Evolutionary conservation across 2,797 vertebrate genomes (phyloP), one percentile per base, ranked within the genome.

Genomic region (Phrynocephalus forsythii): DNA sequence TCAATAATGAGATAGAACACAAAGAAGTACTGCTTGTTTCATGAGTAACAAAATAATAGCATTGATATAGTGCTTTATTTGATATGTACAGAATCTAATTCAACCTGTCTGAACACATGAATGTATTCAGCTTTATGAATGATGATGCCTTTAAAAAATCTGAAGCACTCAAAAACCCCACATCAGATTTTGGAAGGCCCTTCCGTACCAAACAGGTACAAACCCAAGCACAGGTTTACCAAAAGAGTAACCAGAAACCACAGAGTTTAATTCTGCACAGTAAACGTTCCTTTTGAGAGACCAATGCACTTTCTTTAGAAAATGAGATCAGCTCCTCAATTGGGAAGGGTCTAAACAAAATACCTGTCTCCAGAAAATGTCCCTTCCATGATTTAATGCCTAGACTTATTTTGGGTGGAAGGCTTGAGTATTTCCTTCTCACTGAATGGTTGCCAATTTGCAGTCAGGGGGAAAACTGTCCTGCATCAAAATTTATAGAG

Each of bases 401-500:
- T 26, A 77, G 33, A 44, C 6, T 56, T 68, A 56, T 81, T 68
- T 48, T 10, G 18, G 67, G 26, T n/a, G 52, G 52, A 28, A 33
- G 50, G 30, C 6, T 22, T 63, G 20, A 50, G 28, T 16, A n/a
- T 16, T 82, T 38, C 9, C 13, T 16, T 33, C 24, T 88, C 30
- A 69, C 8, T 81, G n/a, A 81, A 85, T 38, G 10, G 60, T 66
- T 85, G 60, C 79, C 60, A 68, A 77, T 76, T 26, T 82, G 79
- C 66, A 50, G 11, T 33, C 13, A 7, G 18, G 16, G n/a, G 52
- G 28, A 60, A 66, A 68, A 71, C 20, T 20, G 24, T 66, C 71
- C 60, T 80, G 28, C 15, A 75, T 52, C 52, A 85, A 20, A 67
- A 81, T 81, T 30, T 87, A 69, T 76, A 68, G n/a, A 71, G 72